Percentiles rank a stretch among this genome's conserved stretches.
phyloP scores from a whole-genome alignment of 1,140 invertebrate genomes.

The Pseudomyrmex flavicornis region DNA sequence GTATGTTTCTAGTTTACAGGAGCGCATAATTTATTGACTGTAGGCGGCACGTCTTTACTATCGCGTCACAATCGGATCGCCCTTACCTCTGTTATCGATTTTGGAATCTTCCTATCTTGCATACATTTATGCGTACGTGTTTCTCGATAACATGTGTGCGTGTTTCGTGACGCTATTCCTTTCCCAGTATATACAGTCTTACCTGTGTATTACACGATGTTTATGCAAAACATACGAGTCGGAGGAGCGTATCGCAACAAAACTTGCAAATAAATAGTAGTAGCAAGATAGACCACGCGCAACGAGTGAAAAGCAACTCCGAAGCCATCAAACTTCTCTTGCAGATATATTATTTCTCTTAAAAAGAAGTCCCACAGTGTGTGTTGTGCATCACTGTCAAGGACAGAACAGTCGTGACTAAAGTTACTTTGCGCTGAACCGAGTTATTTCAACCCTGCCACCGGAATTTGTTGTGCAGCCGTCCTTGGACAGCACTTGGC shows the following conservation, averaged over 20 bases:
- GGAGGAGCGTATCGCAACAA: neutral
- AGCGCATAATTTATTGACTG: neutral
- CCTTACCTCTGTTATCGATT: constrained; percentile 11
- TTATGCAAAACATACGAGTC: neutral
- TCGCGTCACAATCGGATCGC: neutral
- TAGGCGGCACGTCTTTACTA: neutral
- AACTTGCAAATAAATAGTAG: neutral
- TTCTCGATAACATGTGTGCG: neutral
- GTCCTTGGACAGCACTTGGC: constrained; percentile 25
- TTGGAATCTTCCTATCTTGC: neutral
- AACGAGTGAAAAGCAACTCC: neutral
- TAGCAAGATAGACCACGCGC: neutral
- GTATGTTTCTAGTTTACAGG: constrained; percentile 8
- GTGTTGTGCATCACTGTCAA: constrained; percentile 46
- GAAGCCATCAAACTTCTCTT: neutral
- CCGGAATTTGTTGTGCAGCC: constrained; percentile 29
- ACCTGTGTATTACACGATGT: neutral
- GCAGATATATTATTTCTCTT: neutral
- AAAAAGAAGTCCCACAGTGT: constrained; percentile 11
- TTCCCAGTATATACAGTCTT: neutral
- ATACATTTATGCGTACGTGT: neutral
- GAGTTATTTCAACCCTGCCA: constrained; percentile 53
- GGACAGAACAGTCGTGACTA: constrained; percentile 50
- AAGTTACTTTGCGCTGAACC: constrained; percentile 49
- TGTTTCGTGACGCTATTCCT: neutral